A percentile compares a stretch with the other conserved stretches of the same genome.
phyloP scores from a whole-genome alignment of 2,888 invertebrate species.

The Brenthis hecate region DNA sequence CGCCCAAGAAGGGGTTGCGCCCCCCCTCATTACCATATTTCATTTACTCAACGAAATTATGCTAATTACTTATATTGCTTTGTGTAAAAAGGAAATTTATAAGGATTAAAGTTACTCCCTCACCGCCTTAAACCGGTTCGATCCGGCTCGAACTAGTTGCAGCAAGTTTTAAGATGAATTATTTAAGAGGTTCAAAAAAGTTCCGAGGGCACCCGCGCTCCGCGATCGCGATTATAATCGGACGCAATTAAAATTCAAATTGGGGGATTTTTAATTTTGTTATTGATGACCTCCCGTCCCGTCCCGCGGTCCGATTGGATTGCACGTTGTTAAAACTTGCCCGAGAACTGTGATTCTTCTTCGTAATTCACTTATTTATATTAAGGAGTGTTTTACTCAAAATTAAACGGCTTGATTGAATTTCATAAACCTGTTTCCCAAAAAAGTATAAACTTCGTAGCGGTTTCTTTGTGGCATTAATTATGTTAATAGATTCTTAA shows the following conservation, averaged over 20 bases:
- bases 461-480: background rate
- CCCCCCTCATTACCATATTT: slow-evolving; percentile 82
- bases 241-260: slow-evolving; percentile 81
- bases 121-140: slow-evolving; percentile 53
- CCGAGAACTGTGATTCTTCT: slow-evolving; percentile 58
- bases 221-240: slow-evolving; percentile 78
- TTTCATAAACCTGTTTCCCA: slow-evolving; percentile 19
- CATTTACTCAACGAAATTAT: slow-evolving; percentile 83
- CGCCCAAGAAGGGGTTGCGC: slow-evolving; percentile 71
- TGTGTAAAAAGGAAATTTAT: slow-evolving; percentile 83
- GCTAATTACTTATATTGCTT: slow-evolving; percentile 83
- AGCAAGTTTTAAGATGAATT: slow-evolving; percentile 68
- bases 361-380: slow-evolving; percentile 64
- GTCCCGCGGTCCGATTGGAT: slow-evolving; percentile 67
- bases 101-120: slow-evolving; percentile 80
- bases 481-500: slow-evolving; percentile 7
- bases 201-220: slow-evolving; percentile 66
- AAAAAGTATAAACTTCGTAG: background rate
- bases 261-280: slow-evolving; percentile 81
- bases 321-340: slow-evolving; percentile 73
- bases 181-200: slow-evolving; percentile 65
- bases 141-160: slow-evolving; percentile 64
- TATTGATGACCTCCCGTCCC: slow-evolving; percentile 71
- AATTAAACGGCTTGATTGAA: slow-evolving; percentile 36
- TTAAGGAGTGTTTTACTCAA: slow-evolving; percentile 32